Conservation (phyloP, 1,140 invertebrate genomes). For the Calephelis virginiensis region DNA sequence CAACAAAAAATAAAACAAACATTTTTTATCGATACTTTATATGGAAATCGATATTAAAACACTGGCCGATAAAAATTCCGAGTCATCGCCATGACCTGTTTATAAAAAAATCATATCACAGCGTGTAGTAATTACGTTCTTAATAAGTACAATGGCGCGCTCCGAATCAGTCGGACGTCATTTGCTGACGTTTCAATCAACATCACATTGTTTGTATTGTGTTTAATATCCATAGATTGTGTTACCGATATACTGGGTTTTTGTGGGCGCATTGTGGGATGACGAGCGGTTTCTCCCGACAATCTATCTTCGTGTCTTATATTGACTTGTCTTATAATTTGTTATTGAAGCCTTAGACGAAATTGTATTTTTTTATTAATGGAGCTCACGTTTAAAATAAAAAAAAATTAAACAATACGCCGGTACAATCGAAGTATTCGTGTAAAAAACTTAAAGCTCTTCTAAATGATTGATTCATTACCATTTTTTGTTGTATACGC, state of each 20-base stretch:
- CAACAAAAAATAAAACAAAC: slow-evolving; percentile 37
- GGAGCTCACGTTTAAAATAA: neutral
- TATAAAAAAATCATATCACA: slow-evolving; percentile 39
- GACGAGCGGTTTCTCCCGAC: slow-evolving; percentile 42
- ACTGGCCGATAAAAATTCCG: slow-evolving; percentile 36
- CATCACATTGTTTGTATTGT: slow-evolving; percentile 69
- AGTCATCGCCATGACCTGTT: slow-evolving; percentile 40
- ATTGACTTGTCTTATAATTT: slow-evolving; percentile 39
- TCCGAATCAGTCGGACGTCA: slow-evolving; percentile 41
- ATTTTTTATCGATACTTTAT: slow-evolving; percentile 37
- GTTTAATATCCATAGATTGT: slow-evolving; percentile 70
- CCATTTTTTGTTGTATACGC: no score
- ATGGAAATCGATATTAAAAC: slow-evolving; percentile 51
- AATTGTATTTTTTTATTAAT: slow-evolving; percentile 19
- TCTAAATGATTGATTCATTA: neutral
- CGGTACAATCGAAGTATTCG: neutral
- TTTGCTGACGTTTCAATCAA: slow-evolving; percentile 71
- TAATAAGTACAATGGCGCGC: slow-evolving; percentile 42
- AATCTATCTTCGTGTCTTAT: slow-evolving; percentile 26
- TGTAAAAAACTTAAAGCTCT: neutral
- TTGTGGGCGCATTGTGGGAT: slow-evolving; percentile 45
- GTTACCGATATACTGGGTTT: slow-evolving; percentile 70
- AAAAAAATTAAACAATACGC: neutral
- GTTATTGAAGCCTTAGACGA: slow-evolving; percentile 31
- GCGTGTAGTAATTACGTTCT: slow-evolving; percentile 41